Evolutionary conservation across 2,888 invertebrate species (phyloP).

Genomic region (Tinea trinotella): DNA sequence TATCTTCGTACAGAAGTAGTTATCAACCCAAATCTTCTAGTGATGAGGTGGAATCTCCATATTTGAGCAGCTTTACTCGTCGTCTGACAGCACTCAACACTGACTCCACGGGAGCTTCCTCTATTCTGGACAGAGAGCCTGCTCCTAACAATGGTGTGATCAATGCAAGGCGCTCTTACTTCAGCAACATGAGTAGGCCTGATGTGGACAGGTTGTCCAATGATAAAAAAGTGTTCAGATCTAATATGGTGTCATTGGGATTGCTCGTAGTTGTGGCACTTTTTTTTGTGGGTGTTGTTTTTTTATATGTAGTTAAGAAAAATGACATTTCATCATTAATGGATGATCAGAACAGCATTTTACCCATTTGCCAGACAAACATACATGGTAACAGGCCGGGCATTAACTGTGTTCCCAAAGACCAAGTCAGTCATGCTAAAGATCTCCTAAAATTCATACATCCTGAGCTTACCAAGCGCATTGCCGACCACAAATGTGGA

Average conservation of each 20-base stretch:
- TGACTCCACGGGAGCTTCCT: slow-evolving; percentile 41
- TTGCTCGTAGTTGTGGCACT: slow-evolving; percentile 73
- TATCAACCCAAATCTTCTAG: slow-evolving; percentile 53
- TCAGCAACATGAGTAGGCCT: slow-evolving; percentile 45
- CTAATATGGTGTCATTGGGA: slow-evolving; percentile 76
- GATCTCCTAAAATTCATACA: slow-evolving; percentile 76
- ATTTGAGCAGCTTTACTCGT: slow-evolving; percentile 79
- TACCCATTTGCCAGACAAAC: slow-evolving; percentile 70
- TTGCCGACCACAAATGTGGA: slow-evolving; percentile 72
- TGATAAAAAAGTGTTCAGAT: slow-evolving; percentile 68
- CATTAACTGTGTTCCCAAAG: slow-evolving; percentile 77
- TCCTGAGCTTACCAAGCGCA: slow-evolving; percentile 74
- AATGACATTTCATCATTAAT: slow-evolving; percentile 69
- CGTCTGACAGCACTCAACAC: slow-evolving; percentile 67
- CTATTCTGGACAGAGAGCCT: slow-evolving; percentile 44
- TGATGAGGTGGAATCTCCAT: slow-evolving; percentile 76
- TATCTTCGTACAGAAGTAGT: slow-evolving; percentile 43
- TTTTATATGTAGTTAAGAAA: slow-evolving; percentile 78
- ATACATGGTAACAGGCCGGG: slow-evolving; percentile 68
- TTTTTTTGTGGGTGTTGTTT: slow-evolving; percentile 77
- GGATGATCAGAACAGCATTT: slow-evolving; percentile 69
- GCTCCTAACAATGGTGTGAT: slow-evolving; percentile 47
- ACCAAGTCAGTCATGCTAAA: slow-evolving; percentile 75
- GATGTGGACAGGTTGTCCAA: slow-evolving; percentile 51
- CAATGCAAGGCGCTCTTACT: slow-evolving; percentile 52